phyloP scores from a whole-genome alignment of 2,888 invertebrate species.

The Andrena camellia region DNA sequence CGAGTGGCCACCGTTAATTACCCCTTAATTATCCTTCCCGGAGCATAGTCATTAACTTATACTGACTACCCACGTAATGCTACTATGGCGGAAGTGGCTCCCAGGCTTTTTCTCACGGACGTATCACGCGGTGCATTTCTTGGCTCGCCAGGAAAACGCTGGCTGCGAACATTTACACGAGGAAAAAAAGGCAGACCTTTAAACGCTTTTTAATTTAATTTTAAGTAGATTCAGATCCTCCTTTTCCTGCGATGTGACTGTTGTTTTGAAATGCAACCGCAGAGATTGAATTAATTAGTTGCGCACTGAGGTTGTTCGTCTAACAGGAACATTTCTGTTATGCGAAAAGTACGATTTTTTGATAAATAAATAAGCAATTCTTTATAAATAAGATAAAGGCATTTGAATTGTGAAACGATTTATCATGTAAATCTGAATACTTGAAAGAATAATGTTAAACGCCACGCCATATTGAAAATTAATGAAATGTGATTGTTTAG shows the following conservation, averaged over 20 bases:
- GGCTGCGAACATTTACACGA: conserved; percentile 25
- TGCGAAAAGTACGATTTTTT: background rate
- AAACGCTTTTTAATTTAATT: conserved; percentile 48
- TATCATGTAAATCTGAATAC: too few relatives aligned
- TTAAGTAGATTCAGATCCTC: conserved; percentile 36
- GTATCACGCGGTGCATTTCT: conserved; percentile 41
- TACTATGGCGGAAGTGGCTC: conserved; percentile 46
- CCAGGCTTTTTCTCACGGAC: conserved; percentile 42
- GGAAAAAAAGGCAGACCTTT: conserved; percentile 17
- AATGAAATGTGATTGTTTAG: too few relatives aligned
- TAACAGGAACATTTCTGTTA: background rate
- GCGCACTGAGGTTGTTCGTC: background rate
- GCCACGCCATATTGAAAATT: too few relatives aligned
- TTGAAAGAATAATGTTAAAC: too few relatives aligned
- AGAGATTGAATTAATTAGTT: background rate
- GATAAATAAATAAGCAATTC: too few relatives aligned
- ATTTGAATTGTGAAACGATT: too few relatives aligned
- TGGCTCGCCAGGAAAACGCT: conserved; percentile 10
- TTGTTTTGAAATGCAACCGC: background rate
- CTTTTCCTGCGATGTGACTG: background rate
- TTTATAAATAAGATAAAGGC: too few relatives aligned
- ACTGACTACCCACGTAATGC: conserved; percentile 61
- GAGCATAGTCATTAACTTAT: conserved; percentile 67
- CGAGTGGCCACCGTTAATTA: conserved; percentile 68
- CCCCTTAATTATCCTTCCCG: conserved; percentile 69